These are phyloP conservation scores for Cassiopea andromeda DNA, from an alignment of 30 jellyfish, hydroid and myxozoan species.

Conservation along the genomic window DNA sequence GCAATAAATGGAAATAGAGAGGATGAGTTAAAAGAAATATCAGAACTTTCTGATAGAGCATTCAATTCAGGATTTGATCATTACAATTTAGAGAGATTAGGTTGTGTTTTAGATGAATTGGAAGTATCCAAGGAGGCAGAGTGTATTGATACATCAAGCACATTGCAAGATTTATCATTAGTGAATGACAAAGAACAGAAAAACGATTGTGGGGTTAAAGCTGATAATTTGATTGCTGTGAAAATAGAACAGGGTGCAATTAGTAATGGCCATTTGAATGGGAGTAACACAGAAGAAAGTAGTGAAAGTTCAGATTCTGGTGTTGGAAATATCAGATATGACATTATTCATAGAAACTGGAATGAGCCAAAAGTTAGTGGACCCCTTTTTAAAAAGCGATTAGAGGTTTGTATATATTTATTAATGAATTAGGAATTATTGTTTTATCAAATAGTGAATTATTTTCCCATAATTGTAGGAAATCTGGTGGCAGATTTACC, in stretches of 20 bases:
- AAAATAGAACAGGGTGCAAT: background rate
- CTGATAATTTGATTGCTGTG: background rate
- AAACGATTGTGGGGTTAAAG: background rate
- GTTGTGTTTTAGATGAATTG: background rate
- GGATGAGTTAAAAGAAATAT: background rate
- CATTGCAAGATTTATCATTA: background rate
- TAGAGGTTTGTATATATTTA: conserved; percentile 37
- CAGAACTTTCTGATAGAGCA: background rate
- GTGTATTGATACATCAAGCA: background rate
- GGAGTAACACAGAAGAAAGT: conserved; percentile 19
- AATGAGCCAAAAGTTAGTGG: conserved; percentile 46
- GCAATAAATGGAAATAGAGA: background rate
- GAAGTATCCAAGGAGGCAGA: background rate
- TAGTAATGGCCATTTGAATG: background rate
- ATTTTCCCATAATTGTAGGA: too few relatives aligned
- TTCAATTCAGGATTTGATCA: background rate
- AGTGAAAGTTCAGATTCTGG: conserved; percentile 62
- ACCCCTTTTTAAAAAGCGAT: conserved; percentile 62
- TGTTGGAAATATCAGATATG: conserved; percentile 41
- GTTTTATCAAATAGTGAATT: too few relatives aligned
- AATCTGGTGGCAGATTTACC: too few relatives aligned
- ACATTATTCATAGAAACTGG: conserved; percentile 14
- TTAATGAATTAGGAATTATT: too few relatives aligned
- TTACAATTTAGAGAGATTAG: background rate
- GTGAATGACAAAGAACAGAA: background rate